A percentile compares a stretch with the other conserved stretches of the same genome.
Conservation (phyloP, 2,797 vertebrate genomes). For the Cheracebus regulus region DNA sequence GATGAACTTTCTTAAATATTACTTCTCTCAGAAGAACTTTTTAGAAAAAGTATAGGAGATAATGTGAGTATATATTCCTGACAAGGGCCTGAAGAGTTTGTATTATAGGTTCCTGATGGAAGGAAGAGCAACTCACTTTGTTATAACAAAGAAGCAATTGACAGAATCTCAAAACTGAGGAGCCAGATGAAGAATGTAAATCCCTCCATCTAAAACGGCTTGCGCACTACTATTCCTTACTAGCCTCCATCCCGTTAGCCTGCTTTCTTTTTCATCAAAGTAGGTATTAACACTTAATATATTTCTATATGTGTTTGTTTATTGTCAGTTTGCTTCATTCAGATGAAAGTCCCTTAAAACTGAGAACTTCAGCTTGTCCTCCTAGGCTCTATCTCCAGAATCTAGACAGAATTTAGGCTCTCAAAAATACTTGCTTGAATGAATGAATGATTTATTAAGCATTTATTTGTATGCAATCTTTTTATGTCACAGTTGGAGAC, state of each 20-base stretch:
- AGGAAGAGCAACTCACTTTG: not conserved
- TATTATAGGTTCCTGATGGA: not conserved
- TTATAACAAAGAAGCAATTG: not conserved
- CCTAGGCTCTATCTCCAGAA: not conserved
- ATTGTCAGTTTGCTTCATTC: not conserved
- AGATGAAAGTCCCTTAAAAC: not conserved
- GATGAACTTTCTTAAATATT: not conserved
- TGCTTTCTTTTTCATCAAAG: not conserved
- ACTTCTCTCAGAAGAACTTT: not conserved
- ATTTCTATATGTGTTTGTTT: not conserved
- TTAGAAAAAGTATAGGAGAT: not conserved
- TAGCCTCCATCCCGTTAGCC: not conserved
- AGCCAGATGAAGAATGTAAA: not conserved
- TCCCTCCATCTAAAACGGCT: not conserved
- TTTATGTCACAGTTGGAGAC: not conserved
- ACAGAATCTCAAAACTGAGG: conserved; percentile 18
- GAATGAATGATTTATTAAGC: not conserved
- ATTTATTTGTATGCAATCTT: not conserved
- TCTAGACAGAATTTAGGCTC: not conserved
- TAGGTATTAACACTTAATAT: not conserved
- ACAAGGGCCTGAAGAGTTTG: not conserved
- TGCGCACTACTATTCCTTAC: not conserved
- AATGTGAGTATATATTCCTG: not conserved
- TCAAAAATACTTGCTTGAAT: not conserved
- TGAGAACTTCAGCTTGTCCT: not conserved